A percentile compares a stretch with the other conserved stretches of the same genome.
Evolutionary conservation across 2,888 invertebrate species (phyloP).

Genomic region (Philhelius pedissequus): DNA sequence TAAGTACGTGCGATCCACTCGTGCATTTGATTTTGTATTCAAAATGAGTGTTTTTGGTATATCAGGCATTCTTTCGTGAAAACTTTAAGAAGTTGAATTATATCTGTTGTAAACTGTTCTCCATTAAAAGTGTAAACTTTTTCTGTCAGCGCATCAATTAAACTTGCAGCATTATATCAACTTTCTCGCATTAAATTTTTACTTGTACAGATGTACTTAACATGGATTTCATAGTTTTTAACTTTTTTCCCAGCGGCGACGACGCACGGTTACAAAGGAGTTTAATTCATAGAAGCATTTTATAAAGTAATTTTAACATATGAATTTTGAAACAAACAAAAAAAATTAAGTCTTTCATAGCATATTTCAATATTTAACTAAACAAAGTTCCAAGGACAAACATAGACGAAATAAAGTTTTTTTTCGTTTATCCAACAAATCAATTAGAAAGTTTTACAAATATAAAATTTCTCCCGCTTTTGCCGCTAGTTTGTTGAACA

Average conservation of each 20-base stretch:
- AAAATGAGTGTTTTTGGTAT: no score
- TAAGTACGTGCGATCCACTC: no score
- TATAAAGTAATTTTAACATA: constrained; percentile 11
- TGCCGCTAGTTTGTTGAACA: neutral
- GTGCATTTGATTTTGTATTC: no score
- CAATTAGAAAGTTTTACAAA: constrained; percentile 67
- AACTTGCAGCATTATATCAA: neutral
- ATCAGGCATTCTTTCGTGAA: no score
- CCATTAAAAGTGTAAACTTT: neutral
- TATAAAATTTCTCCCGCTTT: constrained; percentile 35
- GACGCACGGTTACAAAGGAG: neutral
- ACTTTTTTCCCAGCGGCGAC: neutral
- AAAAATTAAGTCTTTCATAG: neutral
- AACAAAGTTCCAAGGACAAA: constrained; percentile 36
- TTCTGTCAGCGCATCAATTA: neutral
- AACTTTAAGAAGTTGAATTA: neutral
- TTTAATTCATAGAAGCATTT: constrained; percentile 3
- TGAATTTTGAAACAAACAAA: constrained; percentile 5
- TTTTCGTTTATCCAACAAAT: constrained; percentile 61
- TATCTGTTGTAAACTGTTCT: neutral
- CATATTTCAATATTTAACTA: neutral
- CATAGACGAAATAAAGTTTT: constrained; percentile 14
- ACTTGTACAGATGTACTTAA: neutral
- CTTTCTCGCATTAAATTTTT: no score
- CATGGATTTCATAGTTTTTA: neutral